A percentile compares a stretch with the other conserved stretches of the same genome.
phyloP scores from a whole-genome alignment of 2,113 vertebrate species.

The Dromiciops gliroides region DNA sequence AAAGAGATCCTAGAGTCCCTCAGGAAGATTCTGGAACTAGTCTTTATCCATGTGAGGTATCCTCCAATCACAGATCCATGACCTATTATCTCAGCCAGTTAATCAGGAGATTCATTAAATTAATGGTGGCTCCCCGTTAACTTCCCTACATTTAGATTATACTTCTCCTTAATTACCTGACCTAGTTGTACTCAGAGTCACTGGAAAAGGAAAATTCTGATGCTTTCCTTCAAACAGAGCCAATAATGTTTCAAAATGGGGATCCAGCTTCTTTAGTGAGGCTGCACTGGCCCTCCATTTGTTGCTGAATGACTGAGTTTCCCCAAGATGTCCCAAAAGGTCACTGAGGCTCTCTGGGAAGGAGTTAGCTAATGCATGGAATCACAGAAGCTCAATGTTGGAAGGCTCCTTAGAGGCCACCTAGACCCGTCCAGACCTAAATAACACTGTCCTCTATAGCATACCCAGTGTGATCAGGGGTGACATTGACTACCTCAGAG shows the following conservation, averaged over 20 bases:
- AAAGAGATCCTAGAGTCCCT: neutral
- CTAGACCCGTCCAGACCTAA: too few relatives aligned
- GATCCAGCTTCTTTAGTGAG: neutral
- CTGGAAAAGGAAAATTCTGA: neutral
- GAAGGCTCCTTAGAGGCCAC: neutral
- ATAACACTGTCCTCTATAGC: neutral
- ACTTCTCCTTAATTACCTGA: neutral
- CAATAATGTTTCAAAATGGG: neutral
- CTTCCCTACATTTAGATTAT: neutral
- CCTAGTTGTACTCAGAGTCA: neutral
- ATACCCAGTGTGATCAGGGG: neutral
- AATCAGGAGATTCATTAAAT: neutral
- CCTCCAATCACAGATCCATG: neutral
- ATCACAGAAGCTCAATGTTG: too few relatives aligned
- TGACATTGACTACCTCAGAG: neutral
- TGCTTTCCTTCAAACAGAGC: neutral
- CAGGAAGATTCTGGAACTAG: neutral
- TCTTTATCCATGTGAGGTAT: neutral
- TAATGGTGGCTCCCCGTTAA: neutral
- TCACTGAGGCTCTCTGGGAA: neutral
- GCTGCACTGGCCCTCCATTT: neutral
- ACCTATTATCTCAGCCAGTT: neutral
- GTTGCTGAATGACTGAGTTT: neutral
- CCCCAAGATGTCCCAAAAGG: neutral
- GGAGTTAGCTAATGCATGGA: neutral